Evolutionary conservation across 2,797 vertebrate species (phyloP).

Genomic region (Oreortyx pictus): DNA sequence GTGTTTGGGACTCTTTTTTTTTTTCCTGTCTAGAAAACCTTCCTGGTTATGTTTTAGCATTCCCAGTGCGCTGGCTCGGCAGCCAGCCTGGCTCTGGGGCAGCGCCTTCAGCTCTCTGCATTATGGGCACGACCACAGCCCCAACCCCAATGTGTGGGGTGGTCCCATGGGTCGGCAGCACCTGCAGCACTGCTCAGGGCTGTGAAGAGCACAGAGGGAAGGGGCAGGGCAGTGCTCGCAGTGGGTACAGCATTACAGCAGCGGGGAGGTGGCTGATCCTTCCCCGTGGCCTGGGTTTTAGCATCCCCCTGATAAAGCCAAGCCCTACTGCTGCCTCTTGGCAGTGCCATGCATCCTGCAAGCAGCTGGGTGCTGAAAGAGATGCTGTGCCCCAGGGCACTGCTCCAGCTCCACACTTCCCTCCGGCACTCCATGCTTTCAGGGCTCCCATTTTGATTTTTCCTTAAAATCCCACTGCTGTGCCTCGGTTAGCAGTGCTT

Average conservation of each 20-base stretch:
- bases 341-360: fast-evolving
- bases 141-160: not conserved
- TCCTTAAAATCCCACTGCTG: conserved; percentile 44
- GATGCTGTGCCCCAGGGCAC: not conserved
- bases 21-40: conserved; percentile 72
- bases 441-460: not conserved
- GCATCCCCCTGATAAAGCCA: not conserved
- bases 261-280: not conserved
- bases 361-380: fast-evolving
- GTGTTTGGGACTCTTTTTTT: conserved; percentile 55
- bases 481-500: conserved; percentile 33
- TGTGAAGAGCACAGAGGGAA: conserved; percentile 66
- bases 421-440: not conserved
- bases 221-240: conserved; percentile 40
- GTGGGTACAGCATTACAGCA: not conserved
- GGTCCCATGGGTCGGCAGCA: not conserved
- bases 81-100: conserved; percentile 9
- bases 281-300: not conserved
- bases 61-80: conserved; percentile 32
- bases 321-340: fast-evolving
- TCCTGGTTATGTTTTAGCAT: conserved; percentile 64
- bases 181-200: too few relatives aligned
- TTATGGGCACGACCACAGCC: not conserved
- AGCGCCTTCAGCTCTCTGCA: not conserved
- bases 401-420: fast-evolving